These are phyloP conservation scores for Heliconius ethilla DNA, from an alignment of 2,888 invertebrate genomes.

Conservation along the genomic window DNA sequence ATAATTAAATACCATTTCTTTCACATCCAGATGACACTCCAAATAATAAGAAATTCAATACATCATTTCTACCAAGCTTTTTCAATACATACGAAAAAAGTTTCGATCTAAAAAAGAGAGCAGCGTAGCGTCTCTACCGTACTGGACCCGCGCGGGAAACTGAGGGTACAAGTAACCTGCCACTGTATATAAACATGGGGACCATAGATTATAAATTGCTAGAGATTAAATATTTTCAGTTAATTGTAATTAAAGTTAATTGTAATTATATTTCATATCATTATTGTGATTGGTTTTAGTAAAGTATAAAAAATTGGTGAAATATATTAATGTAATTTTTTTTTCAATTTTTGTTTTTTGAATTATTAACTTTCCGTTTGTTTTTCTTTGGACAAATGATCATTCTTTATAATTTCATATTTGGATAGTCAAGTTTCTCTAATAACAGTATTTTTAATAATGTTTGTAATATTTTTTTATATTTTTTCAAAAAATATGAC, in stretches of 20 bases:
- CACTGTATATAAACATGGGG: conserved; percentile 62
- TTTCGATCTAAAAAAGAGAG: conserved; percentile 36
- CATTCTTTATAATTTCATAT: no score
- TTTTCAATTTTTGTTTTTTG: not conserved
- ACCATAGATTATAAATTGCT: conserved; percentile 42
- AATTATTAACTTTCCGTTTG: no score
- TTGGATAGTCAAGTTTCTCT: no score
- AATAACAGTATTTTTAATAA: no score
- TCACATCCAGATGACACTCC: conserved; percentile 14
- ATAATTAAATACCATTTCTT: conserved; percentile 36
- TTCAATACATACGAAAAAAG: conserved; percentile 46
- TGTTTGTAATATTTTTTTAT: no score
- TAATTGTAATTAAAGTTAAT: not conserved
- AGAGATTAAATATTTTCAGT: conserved; percentile 3
- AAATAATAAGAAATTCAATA: conserved; percentile 30
- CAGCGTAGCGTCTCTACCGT: conserved; percentile 45
- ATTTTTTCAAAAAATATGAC: not conserved
- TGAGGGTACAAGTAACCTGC: conserved; percentile 57
- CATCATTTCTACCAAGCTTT: conserved; percentile 25
- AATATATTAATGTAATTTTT: not conserved
- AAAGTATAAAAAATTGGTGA: no score
- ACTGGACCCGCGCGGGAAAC: conserved; percentile 62
- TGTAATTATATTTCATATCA: not conserved
- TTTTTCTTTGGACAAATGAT: no score
- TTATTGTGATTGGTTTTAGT: not conserved